Percentiles rank a stretch among this genome's conserved stretches.
These are phyloP conservation scores for Corynorhinus townsendii DNA, from an alignment of 2,113 vertebrate species.

Conservation along the genomic window DNA sequence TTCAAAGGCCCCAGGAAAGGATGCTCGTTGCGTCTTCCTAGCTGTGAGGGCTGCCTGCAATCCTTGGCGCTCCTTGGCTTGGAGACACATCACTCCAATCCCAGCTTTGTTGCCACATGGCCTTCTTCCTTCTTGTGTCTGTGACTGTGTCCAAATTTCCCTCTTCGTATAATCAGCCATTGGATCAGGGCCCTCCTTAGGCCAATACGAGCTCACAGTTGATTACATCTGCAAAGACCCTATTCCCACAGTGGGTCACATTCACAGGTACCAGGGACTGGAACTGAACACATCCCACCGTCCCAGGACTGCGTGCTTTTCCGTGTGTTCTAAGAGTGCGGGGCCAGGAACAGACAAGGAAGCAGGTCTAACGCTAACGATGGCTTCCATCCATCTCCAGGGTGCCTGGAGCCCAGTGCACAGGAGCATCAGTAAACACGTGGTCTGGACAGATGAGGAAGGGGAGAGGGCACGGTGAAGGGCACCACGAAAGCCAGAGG, in stretches of 20 bases:
- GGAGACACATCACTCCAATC: rapidly evolving
- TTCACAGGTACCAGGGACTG: background rate
- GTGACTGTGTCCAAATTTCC: background rate
- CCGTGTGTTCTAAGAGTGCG: background rate
- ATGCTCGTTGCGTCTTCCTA: too few relatives aligned
- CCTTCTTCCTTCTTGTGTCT: background rate
- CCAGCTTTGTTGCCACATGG: rapidly evolving
- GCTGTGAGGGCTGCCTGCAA: background rate
- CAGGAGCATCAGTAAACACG: background rate
- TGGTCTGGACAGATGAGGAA: background rate
- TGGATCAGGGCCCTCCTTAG: too few relatives aligned
- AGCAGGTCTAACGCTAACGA: background rate
- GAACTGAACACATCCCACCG: too few relatives aligned
- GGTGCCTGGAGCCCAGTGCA: background rate
- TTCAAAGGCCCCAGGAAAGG: background rate
- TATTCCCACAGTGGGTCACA: background rate
- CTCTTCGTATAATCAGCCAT: background rate
- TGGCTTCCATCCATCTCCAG: background rate
- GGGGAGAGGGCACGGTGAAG: too few relatives aligned
- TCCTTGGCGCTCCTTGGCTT: background rate
- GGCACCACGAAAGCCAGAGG: background rate
- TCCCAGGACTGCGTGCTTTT: background rate
- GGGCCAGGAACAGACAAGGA: background rate
- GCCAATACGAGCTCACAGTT: background rate
- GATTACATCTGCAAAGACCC: background rate